Base-by-base conservation (phyloP, 2,797 vertebrate species). In the Heliangelus exortis region DNA sequence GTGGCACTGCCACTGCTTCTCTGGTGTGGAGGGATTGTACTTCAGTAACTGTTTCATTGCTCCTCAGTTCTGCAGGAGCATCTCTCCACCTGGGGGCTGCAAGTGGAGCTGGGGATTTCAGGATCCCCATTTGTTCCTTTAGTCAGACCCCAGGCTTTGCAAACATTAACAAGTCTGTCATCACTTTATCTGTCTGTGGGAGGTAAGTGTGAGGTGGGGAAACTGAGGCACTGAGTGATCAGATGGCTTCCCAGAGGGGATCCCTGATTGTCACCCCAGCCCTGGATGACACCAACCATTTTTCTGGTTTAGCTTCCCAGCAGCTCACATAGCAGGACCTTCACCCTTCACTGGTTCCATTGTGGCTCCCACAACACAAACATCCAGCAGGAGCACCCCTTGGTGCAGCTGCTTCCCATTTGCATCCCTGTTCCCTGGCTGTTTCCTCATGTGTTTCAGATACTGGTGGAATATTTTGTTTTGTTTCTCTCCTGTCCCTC, bases 141-240 rank as follows among this genome's bases (percentile, higher is more conserved):
- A 81, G 55, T 86, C 73, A 86, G 66, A 75, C 62, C 45, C 43
- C 39, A 82, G 77, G 51, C 59, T 90, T 94, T 91, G 81, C 78
- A 95, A 87, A 75, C 29, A 10, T 76, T 79, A 48, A 17, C 67
- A 78, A 94, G n/a, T 76, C 59, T 89, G 63, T 87, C 34, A 15
- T 45, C 89, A 41, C 54, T 36, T 50, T 89, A 8, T 63, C 59
- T 78, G 0, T 63, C 59, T 78, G 0, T n/a, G 71, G 74, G 84
- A 79, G 63, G 74, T 79, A 71, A 87, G 74, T 74, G 63, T 80
- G 43, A 82, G 36, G 72, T 51, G 78, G 87, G 63, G 65, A 95
- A 73, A 59, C 81, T 78, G 92, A 95, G 87, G 84, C 78, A 91
- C 54, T 6, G 72, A 74, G 48, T 2, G 2, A 18, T 59, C n/a